Conservation (phyloP, 2,888 invertebrate genomes). For the Copidosoma aretas region DNA sequence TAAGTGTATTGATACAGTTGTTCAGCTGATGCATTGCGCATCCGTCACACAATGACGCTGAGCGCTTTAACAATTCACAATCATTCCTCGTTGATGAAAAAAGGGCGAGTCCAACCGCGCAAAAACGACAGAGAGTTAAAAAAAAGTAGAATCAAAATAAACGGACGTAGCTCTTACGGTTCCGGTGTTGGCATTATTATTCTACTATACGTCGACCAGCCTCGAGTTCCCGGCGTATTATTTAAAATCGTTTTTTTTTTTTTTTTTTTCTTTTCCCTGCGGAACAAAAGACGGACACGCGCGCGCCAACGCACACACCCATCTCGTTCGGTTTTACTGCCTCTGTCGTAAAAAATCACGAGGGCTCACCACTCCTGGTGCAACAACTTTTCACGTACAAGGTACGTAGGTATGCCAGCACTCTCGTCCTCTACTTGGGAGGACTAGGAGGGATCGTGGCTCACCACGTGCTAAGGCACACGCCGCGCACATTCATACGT, state of each 20-base stretch:
- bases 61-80: slow-evolving; percentile 13
- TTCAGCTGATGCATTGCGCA: too few species aligned
- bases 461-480: too few species aligned
- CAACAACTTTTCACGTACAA: slow-evolving; percentile 19
- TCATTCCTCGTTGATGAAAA: not conserved
- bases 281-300: too few species aligned
- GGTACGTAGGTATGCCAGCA: too few species aligned
- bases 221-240: slow-evolving; percentile 17
- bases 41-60: not conserved
- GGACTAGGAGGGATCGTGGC: too few species aligned
- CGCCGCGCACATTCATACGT: too few species aligned
- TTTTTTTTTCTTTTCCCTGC: too few species aligned
- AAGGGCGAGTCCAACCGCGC: not conserved
- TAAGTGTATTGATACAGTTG: too few species aligned
- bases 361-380: slow-evolving; percentile 18
- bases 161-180: slow-evolving; percentile 20
- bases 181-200: too few species aligned
- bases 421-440: too few species aligned
- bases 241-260: too few species aligned
- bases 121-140: not conserved
- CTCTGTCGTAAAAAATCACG: slow-evolving; percentile 22
- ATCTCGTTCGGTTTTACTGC: slow-evolving; percentile 15
- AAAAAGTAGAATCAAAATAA: slow-evolving; percentile 1
- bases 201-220: not conserved
- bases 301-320: too few species aligned